These are phyloP conservation scores for Dasypolia templi DNA, from an alignment of 2,888 invertebrate genomes.

Conservation along the genomic window DNA sequence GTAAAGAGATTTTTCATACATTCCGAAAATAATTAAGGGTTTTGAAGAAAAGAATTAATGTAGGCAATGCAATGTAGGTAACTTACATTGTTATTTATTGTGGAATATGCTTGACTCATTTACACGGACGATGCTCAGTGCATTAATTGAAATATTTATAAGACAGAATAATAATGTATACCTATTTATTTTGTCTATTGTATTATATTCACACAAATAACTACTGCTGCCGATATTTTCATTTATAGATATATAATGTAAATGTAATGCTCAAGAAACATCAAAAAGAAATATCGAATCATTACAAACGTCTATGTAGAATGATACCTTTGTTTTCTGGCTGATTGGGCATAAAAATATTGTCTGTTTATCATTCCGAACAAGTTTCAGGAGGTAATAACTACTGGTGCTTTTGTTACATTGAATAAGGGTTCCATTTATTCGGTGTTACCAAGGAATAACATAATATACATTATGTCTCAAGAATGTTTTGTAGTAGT, in stretches of 20 bases:
- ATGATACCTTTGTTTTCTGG: conserved; percentile 38
- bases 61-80: background rate
- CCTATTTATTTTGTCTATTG: background rate
- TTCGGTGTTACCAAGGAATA: conserved; percentile 15
- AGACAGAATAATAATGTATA: background rate
- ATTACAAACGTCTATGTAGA: conserved; percentile 4
- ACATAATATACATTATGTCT: background rate
- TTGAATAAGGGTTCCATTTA: conserved; percentile 18
- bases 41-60: background rate
- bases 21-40: background rate
- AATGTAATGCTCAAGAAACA: background rate
- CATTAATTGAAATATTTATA: conserved; percentile 18
- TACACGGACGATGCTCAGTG: background rate
- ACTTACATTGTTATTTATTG: background rate
- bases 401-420: conserved; percentile 30
- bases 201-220: background rate
- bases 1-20: background rate
- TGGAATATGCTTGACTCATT: background rate
- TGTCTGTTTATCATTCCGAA: conserved; percentile 45
- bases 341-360: conserved; percentile 56
- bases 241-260: background rate
- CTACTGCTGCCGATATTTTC: background rate
- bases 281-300: conserved; percentile 17
- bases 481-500: background rate
- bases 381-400: conserved; percentile 25